Base-by-base conservation (phyloP, 2,797 vertebrate species). In the Eulemur albifrons region DNA sequence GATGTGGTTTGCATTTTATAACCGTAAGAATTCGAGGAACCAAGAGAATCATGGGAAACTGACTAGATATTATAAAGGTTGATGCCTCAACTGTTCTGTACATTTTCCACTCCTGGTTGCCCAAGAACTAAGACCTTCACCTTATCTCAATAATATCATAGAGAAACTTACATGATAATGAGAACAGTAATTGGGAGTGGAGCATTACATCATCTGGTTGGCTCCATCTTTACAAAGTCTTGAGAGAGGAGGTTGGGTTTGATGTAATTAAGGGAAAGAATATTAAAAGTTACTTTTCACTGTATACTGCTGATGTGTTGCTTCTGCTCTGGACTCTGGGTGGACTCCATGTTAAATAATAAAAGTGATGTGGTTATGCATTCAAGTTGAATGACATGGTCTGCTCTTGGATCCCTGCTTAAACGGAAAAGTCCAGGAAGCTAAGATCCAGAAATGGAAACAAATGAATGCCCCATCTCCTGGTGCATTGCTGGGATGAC, bases 281-380 rank as follows among this genome's bases (percentile, higher is more conserved):
- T 67, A 80, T 77, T 77, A 88, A 85, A 95, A 77, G 18, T 54
- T 86, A 40, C 94, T 70, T 83, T 96, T 76, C 76, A 75, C 4
- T 69, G 45, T n/a, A 13, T 69, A 14, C 52, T 75, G 50, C 35
- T 96, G 52, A 48, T 65, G 18, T 61, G 9, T 21, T 52, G 14
- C 54, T 92, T 93, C 18, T 25, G 45, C 40, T 92, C 61, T 67
- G 40, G 52, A 83, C 27, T 82, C 83, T 73, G 27, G 35, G 13
- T 54, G 30, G 50, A 52, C 13, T 82, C 52, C 35, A 54, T 63
- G 18, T 45, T 70, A 91, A 94, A 54, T 93, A 93, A 73, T 72
- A 76, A 88, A 80, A 73, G 52, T 59, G 67, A 82, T n/a, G 12
- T 63, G 30, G 27, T 32, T 93, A 76, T 30, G 14, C 2, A 61